These are phyloP conservation scores for Bujurquina vittata DNA, from an alignment of 2,113 vertebrate species.

Conservation along the genomic window DNA sequence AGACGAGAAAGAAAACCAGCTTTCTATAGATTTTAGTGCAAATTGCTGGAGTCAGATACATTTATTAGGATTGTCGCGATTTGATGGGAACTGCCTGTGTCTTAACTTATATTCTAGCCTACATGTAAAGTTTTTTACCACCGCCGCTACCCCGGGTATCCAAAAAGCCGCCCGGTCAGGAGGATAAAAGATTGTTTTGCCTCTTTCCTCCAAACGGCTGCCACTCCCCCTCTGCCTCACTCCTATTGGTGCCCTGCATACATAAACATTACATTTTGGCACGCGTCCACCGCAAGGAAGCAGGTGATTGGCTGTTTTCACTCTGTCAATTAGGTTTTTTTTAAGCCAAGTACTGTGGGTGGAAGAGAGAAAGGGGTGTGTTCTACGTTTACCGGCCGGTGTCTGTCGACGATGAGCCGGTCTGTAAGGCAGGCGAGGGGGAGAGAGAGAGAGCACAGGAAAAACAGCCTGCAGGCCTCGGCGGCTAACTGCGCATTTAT, in stretches of 20 bases:
- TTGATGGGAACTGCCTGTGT: slow-evolving; percentile 31
- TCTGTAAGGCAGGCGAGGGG: background rate
- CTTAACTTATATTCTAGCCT: slow-evolving; percentile 60
- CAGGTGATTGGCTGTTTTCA: slow-evolving; percentile 65
- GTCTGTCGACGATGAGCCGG: slow-evolving; percentile 64
- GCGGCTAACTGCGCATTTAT: slow-evolving; percentile 41
- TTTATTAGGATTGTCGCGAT: slow-evolving; percentile 77
- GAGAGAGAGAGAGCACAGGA: background rate
- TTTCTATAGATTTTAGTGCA: slow-evolving; percentile 74
- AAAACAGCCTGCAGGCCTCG: slow-evolving; percentile 40
- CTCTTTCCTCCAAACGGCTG: slow-evolving; percentile 77
- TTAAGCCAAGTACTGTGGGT: slow-evolving; percentile 36
- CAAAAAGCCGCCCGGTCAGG: slow-evolving; percentile 77
- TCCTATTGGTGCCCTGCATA: slow-evolving; percentile 72
- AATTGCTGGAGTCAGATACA: slow-evolving; percentile 73
- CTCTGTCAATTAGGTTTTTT: slow-evolving; percentile 58
- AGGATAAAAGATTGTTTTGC: slow-evolving; percentile 83
- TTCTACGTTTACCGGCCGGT: slow-evolving; percentile 80
- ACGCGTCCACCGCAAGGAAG: slow-evolving; percentile 71
- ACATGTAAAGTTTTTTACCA: slow-evolving; percentile 62
- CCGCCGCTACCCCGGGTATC: slow-evolving; percentile 55
- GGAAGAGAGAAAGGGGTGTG: slow-evolving; percentile 68
- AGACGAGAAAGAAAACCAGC: slow-evolving; percentile 71
- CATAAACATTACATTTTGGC: slow-evolving; percentile 82
- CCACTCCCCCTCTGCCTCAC: slow-evolving; percentile 77